These are phyloP conservation scores for Latrodectus elegans DNA, from an alignment of 2,888 invertebrate genomes.

Conservation along the genomic window DNA sequence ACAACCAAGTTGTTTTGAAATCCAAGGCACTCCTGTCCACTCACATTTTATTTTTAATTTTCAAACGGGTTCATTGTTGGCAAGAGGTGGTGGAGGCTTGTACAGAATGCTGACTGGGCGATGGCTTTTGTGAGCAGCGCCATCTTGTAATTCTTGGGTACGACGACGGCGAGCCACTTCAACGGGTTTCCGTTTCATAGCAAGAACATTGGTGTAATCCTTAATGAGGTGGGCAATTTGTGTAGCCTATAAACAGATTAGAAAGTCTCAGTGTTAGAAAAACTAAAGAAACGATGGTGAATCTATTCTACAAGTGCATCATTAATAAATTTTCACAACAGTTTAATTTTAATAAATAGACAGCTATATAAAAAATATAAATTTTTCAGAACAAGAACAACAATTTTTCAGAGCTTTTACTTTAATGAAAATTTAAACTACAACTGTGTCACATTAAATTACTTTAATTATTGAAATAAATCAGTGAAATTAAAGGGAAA, in stretches of 20 bases:
- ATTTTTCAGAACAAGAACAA: too few relatives aligned
- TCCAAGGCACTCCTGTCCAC: slow-evolving; percentile 58
- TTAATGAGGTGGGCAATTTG: slow-evolving; percentile 93
- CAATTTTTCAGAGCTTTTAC: too few relatives aligned
- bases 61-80: slow-evolving; percentile 69
- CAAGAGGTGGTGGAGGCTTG: slow-evolving; percentile 71
- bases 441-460: too few relatives aligned
- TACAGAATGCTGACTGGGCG: slow-evolving; percentile 72
- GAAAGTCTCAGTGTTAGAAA: neutral
- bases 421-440: too few relatives aligned
- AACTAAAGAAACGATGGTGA: neutral
- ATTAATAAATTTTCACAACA: neutral
- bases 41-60: slow-evolving; percentile 8
- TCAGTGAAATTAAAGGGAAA: too few relatives aligned
- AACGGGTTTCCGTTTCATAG: slow-evolving; percentile 66
- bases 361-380: too few relatives aligned
- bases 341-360: neutral
- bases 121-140: slow-evolving; percentile 61
- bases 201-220: slow-evolving; percentile 86
- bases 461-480: too few relatives aligned
- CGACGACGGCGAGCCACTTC: slow-evolving; percentile 61
- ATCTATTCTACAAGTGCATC: slow-evolving; percentile 3
- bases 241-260: slow-evolving; percentile 82
- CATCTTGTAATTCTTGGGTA: slow-evolving; percentile 59
- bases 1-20: slow-evolving; percentile 25